phyloP scores from a whole-genome alignment of 2,113 vertebrate genomes.

The Barnardius zonarius region DNA sequence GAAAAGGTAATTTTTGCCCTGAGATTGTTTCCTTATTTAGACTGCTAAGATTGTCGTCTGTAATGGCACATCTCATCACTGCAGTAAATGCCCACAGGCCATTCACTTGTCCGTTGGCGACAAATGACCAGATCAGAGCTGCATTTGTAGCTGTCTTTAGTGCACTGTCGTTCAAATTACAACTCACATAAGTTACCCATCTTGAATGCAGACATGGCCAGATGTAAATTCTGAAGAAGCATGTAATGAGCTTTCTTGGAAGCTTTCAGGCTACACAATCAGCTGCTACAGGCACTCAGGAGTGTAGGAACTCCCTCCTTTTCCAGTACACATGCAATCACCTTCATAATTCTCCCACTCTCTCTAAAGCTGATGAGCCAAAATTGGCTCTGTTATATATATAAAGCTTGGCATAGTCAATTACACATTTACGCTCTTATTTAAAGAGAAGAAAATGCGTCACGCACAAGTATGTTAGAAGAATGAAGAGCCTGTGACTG shows the following conservation, averaged over 20 bases:
- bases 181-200: background rate
- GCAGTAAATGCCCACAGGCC: background rate
- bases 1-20: background rate
- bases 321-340: background rate
- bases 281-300: constrained; percentile 42
- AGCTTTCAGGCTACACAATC: background rate
- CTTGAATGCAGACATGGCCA: background rate
- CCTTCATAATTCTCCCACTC: background rate
- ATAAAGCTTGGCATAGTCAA: background rate
- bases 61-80: background rate
- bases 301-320: background rate
- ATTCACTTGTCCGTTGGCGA: background rate
- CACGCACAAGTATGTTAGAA: constrained; percentile 17
- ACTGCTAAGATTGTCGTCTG: background rate
- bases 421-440: background rate
- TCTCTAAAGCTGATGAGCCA: background rate
- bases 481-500: background rate
- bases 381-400: background rate
- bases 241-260: background rate
- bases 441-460: background rate
- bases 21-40: background rate
- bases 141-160: background rate
- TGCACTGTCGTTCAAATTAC: background rate
- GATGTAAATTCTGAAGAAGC: background rate
- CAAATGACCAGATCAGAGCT: background rate